Conservation (phyloP, 2,888 invertebrate genomes). For the Nomada ferruginata region DNA sequence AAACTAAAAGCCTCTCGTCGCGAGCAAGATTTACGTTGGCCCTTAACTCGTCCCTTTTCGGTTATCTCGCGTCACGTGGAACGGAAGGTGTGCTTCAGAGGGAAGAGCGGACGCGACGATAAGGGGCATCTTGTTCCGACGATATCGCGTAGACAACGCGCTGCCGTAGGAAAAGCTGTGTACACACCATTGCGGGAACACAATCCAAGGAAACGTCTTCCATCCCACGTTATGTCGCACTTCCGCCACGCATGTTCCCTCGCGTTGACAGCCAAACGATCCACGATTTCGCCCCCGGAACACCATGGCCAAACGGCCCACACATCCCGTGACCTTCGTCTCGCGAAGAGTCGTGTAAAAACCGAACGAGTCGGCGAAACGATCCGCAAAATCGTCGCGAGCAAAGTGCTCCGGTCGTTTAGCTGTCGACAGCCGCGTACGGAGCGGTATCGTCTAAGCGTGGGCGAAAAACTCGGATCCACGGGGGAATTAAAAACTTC, state of each 20-base stretch:
- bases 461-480: conserved; percentile 11
- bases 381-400: conserved; percentile 54
- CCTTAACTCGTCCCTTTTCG: conserved; percentile 28
- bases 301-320: conserved; percentile 21
- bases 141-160: conserved; percentile 14
- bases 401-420: conserved; percentile 62
- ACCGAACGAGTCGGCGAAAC: conserved; percentile 28
- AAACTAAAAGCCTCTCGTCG: conserved; percentile 16
- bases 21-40: conserved; percentile 12
- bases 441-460: conserved; percentile 15
- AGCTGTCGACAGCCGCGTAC: conserved; percentile 49
- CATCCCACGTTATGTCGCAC: conserved; percentile 34
- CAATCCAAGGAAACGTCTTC: conserved; percentile 61
- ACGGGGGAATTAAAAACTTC: conserved; percentile 9
- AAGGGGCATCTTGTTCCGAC: conserved; percentile 29
- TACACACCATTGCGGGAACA: conserved; percentile 51
- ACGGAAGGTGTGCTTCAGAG: conserved; percentile 27
- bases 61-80: conserved; percentile 37
- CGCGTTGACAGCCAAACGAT: conserved; percentile 65
- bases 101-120: conserved; percentile 31
- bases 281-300: conserved; percentile 39
- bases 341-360: conserved; percentile 27
- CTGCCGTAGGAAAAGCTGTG: conserved; percentile 15
- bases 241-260: conserved; percentile 60
- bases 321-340: conserved; percentile 40